These are phyloP conservation scores for Phataginus tetradactyla DNA, from an alignment of 2,797 vertebrate genomes.

Conservation along the genomic window DNA sequence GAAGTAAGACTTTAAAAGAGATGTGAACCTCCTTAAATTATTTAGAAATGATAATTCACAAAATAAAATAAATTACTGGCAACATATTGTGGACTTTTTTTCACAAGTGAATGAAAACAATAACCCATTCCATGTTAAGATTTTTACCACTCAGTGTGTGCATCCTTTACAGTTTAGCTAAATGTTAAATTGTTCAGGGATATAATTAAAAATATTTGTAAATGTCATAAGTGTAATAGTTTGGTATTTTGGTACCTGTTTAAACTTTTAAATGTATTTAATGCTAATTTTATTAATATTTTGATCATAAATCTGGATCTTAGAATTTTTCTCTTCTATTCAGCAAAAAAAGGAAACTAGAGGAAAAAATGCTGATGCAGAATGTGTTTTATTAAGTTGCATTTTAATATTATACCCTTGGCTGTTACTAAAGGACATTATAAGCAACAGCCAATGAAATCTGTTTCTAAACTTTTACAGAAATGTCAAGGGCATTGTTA, in stretches of 20 bases:
- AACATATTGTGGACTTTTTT: not conserved
- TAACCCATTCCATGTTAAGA: not conserved
- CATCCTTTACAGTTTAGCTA: not conserved
- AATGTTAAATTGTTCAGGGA: not conserved
- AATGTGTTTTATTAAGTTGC: not conserved
- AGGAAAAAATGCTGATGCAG: not conserved
- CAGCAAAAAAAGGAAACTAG: slow-evolving; percentile 17
- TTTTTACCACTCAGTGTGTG: not conserved
- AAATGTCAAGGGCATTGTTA: not conserved
- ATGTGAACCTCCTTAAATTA: not conserved
- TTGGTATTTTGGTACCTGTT: not conserved
- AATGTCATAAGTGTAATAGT: not conserved
- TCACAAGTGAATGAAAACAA: not conserved
- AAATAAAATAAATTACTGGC: not conserved
- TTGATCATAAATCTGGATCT: not conserved
- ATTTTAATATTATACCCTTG: slow-evolving; percentile 25
- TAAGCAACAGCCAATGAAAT: slow-evolving; percentile 22
- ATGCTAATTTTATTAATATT: slow-evolving; percentile 26
- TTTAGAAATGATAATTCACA: not conserved
- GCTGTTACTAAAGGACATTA: not conserved
- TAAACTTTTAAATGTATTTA: not conserved
- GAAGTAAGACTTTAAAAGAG: not conserved
- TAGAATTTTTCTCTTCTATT: not conserved
- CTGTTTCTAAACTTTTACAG: not conserved
- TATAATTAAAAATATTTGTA: slow-evolving; percentile 20